Conservation (phyloP, 64 coral and sea anemone genomes). For the Montipora sp. region DNA sequence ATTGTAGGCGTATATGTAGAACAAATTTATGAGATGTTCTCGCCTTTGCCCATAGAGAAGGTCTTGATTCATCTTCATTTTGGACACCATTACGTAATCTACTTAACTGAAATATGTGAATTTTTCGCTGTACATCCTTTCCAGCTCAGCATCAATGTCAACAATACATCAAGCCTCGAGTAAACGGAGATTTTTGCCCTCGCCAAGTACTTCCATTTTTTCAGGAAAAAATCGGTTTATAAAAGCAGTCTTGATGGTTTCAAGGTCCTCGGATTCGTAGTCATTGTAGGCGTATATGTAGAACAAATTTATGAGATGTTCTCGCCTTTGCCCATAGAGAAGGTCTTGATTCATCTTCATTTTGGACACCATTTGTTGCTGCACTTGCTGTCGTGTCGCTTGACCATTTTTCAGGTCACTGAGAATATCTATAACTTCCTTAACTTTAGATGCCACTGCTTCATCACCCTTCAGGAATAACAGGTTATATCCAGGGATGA, state of each 20-base stretch:
- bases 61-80: not conserved
- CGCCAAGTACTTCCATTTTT: not conserved
- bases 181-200: slow-evolving; percentile 5
- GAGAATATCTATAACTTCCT: slow-evolving; percentile 10
- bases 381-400: not conserved
- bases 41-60: not conserved
- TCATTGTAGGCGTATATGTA: not conserved
- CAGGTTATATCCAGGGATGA: slow-evolving; percentile 3
- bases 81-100: not conserved
- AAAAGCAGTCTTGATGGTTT: not conserved
- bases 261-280: not conserved
- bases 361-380: not conserved
- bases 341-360: not conserved
- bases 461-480: not conserved
- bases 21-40: slow-evolving; percentile 8
- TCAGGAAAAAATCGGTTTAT: slow-evolving; percentile 12
- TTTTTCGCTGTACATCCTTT: not conserved
- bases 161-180: not conserved
- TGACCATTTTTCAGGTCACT: slow-evolving; percentile 6
- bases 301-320: slow-evolving; percentile 16
- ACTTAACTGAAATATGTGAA: not conserved
- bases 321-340: not conserved
- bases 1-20: not conserved
- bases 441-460: not conserved
- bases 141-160: not conserved